Base-by-base conservation (phyloP, 2,888 invertebrate species). In the Dugesia japonica region DNA sequence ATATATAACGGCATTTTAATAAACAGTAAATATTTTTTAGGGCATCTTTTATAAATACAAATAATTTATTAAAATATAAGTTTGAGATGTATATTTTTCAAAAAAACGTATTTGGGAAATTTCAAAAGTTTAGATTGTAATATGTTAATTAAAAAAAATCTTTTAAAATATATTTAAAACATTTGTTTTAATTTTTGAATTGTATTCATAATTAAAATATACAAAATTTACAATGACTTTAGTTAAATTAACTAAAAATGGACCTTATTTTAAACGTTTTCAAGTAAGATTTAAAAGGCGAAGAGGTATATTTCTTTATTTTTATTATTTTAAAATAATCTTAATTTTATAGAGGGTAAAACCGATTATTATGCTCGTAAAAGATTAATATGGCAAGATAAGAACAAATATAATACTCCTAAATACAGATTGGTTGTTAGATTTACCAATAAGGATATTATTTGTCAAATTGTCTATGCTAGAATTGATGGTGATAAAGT, bases 321-420 rank as follows among this genome's bases (percentile, higher is more conserved):
- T n/a, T n/a, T n/a, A n/a, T n/a, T n/a, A n/a, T n/a, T n/a, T n/a
- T n/a, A n/a, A n/a, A n/a, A n/a, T 56, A 20, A 20, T 56, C 17
- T 20, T 9, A 20, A 9, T 56, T 9, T 20, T 56, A 9, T 23
- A 56, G 56, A 56, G 56, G 56, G 56, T n/a, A 94, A 92, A 87
- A 99, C 98, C 80, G 98, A 99, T 86, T 99, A 97, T 87, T 95
- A 92, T 88, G 98, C 98, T 79, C 89, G 98, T 77, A 94, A 94
- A 87, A 90, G 95, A 79, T 88, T 99, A 78, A 91, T 92, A 81
- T 90, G 95, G 82, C 98, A 99, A 84, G 97, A 95, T 85, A 99
- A 98, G 88, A 98, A 99, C 87, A 99, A 99, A 87, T 99, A 98
- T 88, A 98, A 98, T 86, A 98, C 98, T 4, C 98, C 98, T 71